These are phyloP conservation scores for Buphagus erythrorhynchus DNA, from an alignment of 2,797 vertebrate species.

Conservation along the genomic window DNA sequence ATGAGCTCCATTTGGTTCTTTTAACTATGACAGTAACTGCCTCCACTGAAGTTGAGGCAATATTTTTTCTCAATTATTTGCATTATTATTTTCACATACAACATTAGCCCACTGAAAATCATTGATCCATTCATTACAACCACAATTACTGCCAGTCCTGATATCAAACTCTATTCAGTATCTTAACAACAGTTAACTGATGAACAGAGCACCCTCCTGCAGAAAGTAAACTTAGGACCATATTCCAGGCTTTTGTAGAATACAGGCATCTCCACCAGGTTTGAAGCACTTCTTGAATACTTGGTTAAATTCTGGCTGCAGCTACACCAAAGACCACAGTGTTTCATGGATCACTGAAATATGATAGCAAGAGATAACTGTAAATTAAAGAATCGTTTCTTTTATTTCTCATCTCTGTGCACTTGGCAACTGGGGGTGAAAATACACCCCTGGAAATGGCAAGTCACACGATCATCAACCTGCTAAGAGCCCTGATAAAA, in stretches of 20 bases:
- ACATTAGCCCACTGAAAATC: background rate
- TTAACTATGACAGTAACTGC: background rate
- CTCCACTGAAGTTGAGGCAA: background rate
- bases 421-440: background rate
- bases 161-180: background rate
- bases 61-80: background rate
- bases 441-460: background rate
- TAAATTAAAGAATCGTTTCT: background rate
- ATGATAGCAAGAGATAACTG: background rate
- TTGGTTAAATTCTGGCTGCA: background rate
- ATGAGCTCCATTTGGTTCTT: background rate
- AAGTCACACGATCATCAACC: background rate
- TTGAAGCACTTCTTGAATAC: background rate
- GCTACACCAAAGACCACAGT: background rate
- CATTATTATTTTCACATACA: background rate
- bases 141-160: background rate
- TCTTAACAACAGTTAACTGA: background rate
- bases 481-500: background rate
- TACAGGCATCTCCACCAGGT: background rate
- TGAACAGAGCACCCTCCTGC: background rate
- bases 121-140: background rate
- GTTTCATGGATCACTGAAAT: rapidly evolving
- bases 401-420: background rate
- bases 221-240: background rate
- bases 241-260: background rate